Base-by-base conservation (phyloP, 2,797 vertebrate species). In the Stomatorhinus walkeri region DNA sequence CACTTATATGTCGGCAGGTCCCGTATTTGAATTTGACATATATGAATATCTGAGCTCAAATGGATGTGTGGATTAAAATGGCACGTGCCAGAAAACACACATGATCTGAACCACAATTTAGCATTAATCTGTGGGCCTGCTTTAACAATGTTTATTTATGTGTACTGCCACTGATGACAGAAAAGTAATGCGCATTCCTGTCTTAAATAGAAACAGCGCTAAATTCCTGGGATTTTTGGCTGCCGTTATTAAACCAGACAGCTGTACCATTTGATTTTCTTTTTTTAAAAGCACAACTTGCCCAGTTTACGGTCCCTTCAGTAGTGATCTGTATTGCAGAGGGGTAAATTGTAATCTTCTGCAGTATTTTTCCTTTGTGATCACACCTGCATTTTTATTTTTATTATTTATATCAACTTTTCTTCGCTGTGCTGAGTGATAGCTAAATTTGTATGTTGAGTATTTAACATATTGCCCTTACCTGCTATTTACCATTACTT, bases 11-110 rank as follows among this genome's bases (percentile, higher is more conserved):
- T 46, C 76, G 36, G 76, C 40, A 19, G 28, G 40, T n/a, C 76
- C 19, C 40, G 19, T 81, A 46, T 81, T 46, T 87, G n/a, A 64
- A 59, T 64, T 46, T 46, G 59, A 87, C 52, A 43, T 56, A 61
- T 87, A 64, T 12, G 24, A 28, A 87, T 87, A 87, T 87, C 54
- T 87, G 85, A 87, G 46, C 43, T 87, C 87, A 49, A 19, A 87
- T 81, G 40, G 40, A 81, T 81, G 36, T 8, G 16, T 46, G 16
- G 40, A 43, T 81, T 46, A 81, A 43, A 46, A 46, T 46, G 40
- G 6, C 76, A 46, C 16, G 43, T 81, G 32, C 68, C 40, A 81
- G 40, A 22, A 81, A 46, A 81, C 19, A 46, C 36, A 81, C n/a
- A 81, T 43, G 9, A 81, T 81, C 76, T 8, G 16, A 81, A 81